Conservation (phyloP, 2,113 vertebrate species). For the Gopherus flavomarginatus region DNA sequence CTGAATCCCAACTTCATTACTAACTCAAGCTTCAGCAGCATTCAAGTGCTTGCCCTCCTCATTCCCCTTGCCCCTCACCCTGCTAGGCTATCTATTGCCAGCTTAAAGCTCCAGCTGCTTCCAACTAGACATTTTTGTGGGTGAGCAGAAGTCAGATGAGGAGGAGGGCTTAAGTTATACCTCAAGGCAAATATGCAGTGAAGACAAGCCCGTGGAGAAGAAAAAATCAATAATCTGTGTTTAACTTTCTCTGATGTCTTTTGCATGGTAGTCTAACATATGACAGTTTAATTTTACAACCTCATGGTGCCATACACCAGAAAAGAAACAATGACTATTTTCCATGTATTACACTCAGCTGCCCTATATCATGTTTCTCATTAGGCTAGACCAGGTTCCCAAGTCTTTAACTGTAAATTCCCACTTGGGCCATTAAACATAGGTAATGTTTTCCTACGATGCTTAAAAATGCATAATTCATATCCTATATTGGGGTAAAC, state of each 20-base stretch:
- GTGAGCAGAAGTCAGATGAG: not conserved
- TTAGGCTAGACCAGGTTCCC: not conserved
- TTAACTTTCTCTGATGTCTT: not conserved
- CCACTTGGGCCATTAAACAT: conserved; percentile 23
- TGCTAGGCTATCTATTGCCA: not conserved
- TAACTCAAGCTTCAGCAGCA: not conserved
- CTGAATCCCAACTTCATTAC: not conserved
- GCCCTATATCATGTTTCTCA: not conserved
- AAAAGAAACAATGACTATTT: not conserved
- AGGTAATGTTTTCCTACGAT: conserved; percentile 13
- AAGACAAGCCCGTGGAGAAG: not conserved
- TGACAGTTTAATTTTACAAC: not conserved
- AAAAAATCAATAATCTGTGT: not conserved
- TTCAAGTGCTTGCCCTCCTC: not conserved
- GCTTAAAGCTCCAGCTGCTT: not conserved
- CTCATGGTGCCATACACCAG: accelerated
- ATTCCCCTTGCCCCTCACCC: no score
- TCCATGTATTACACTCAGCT: not conserved
- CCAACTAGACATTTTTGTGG: not conserved
- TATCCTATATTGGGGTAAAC: not conserved
- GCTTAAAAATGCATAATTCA: conserved; percentile 57
- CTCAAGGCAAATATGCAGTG: no score
- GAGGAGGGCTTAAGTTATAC: not conserved
- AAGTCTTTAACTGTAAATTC: conserved; percentile 38
- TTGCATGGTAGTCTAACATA: not conserved